Conservation (phyloP, 2,888 invertebrate genomes). For the Crepidodera aurea region DNA sequence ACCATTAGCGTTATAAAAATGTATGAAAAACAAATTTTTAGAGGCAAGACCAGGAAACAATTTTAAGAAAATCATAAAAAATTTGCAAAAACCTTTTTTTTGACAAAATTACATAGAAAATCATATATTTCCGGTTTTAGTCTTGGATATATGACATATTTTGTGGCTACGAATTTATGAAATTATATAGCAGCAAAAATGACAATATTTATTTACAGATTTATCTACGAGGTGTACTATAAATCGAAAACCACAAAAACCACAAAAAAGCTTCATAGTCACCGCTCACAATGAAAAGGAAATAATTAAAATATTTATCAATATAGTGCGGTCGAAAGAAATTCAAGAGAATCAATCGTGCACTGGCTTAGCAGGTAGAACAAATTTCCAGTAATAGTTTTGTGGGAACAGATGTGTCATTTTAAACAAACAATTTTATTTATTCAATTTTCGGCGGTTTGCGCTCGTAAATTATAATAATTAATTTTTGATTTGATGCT, state of each 20-base stretch:
- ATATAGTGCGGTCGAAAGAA: constrained; percentile 7
- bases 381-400: constrained; percentile 4
- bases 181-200: no score
- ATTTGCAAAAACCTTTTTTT: no score
- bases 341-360: neutral
- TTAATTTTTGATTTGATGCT: constrained; percentile 9
- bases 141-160: no score
- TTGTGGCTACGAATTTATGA: no score
- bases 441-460: constrained; percentile 9
- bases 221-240: neutral
- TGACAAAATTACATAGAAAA: no score
- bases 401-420: constrained; percentile 8
- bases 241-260: neutral
- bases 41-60: no score
- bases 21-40: no score
- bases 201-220: no score
- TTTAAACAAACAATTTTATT: constrained; percentile 12
- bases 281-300: constrained; percentile 4
- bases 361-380: constrained; percentile 1
- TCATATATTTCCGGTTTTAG: no score
- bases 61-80: no score
- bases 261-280: constrained; percentile 8
- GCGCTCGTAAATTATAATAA: constrained; percentile 3
- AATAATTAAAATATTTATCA: constrained; percentile 12
- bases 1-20: no score